Base-by-base conservation (phyloP, 2,113 vertebrate genomes). In the Girardinichthys multiradiatus region DNA sequence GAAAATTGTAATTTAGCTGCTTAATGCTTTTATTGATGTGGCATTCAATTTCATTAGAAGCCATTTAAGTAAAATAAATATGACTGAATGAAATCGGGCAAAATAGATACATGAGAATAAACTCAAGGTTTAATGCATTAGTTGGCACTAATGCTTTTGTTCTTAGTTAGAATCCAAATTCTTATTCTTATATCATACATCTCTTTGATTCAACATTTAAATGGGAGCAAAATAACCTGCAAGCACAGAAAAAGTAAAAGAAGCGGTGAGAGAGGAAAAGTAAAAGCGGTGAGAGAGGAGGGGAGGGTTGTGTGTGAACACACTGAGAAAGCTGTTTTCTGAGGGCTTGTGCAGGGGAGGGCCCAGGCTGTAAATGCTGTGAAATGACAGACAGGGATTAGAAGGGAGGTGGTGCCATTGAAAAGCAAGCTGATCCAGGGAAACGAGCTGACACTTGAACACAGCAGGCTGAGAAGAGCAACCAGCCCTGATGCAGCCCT, bases 361-460 rank as follows among this genome's bases (percentile, higher is more conserved):
- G 77, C 79, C 65, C 2, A 27, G n/a, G 81, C 84, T 76, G 79
- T 83, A 87, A 90, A 91, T 86, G 83, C 85, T 62, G 67, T 24
- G 80, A 87, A 91, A 90, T 91, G 89, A 90, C 88, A 89, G 89
- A 83, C 87, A 81, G 83, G 89, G 90, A 86, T 91, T 91, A 91
- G 79, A 87, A 85, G 81, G 87, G 83, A 88, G 89, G 88, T 88
- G 88, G 84, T 89, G 88, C 89, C 85, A 89, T 83, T 90, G 89
- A 91, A 89, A 86, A 75, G 84, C 67, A 76, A 78, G 86, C 82
- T 85, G 90, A 92, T 89, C 87, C 84, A 70, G 81, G 76, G 74
- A 88, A 80, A 76, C 57, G 77, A 82, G 84, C 87, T 90, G 91
- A 90, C 90, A 91, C 84, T 87, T 82, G 80, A 86, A 91, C 87